These are phyloP conservation scores for Drosophila lini DNA, from an alignment of 1,140 invertebrate species.

Conservation along the genomic window DNA sequence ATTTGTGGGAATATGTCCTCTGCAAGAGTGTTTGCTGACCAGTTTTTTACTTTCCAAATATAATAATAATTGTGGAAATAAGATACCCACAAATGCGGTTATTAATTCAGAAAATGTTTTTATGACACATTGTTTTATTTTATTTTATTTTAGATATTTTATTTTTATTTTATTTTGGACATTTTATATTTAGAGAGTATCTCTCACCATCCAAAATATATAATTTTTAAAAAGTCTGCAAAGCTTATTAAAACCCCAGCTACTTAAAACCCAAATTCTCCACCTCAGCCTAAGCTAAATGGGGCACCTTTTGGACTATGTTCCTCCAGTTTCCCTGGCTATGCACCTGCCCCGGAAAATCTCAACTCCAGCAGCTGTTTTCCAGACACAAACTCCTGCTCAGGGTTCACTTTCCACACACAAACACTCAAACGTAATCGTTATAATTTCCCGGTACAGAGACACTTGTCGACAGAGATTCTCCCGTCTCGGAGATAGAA, in stretches of 20 bases:
- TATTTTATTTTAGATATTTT: too few relatives aligned
- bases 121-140: too few relatives aligned
- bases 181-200: too few relatives aligned
- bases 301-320: not conserved
- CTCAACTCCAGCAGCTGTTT: conserved; percentile 43
- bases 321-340: conserved; percentile 1
- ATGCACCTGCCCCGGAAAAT: conserved; percentile 30
- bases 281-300: not conserved
- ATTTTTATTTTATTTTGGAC: too few relatives aligned
- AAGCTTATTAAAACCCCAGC: not conserved
- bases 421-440: conserved; percentile 60
- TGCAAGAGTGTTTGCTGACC: conserved; percentile 5
- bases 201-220: too few relatives aligned
- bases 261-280: not conserved
- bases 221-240: too few relatives aligned
- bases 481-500: not conserved
- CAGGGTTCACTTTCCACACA: conserved; percentile 47
- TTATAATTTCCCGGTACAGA: conserved; percentile 12
- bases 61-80: conserved; percentile 3
- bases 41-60: conserved; percentile 28
- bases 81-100: not conserved
- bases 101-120: not conserved
- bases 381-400: conserved; percentile 12
- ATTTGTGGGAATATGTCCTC: conserved; percentile 64
- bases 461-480: conserved; percentile 63